Evolutionary conservation across 2,797 vertebrate genomes (phyloP).

Genomic region (Anas bernieri): DNA sequence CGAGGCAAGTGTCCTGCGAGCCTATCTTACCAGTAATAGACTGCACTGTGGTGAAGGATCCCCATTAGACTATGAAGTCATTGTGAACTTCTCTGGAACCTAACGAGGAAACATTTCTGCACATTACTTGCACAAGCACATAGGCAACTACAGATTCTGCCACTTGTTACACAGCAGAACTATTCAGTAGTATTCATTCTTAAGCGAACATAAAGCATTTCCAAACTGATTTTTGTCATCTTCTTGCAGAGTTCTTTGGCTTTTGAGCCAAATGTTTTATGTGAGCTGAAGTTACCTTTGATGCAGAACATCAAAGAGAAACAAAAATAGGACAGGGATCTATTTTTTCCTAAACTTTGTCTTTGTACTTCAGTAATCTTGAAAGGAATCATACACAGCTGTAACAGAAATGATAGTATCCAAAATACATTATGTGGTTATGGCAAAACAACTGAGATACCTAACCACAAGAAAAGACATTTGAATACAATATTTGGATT

Average conservation of each 20-base stretch:
- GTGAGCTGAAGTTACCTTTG: neutral
- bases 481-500: neutral
- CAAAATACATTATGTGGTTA: neutral
- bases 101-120: neutral
- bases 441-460: neutral
- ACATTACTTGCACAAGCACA: fast-evolving
- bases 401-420: neutral
- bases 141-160: neutral
- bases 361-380: neutral
- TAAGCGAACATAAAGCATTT: neutral
- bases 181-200: neutral
- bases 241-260: neutral
- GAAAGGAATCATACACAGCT: neutral
- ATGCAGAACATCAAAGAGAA: neutral
- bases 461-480: neutral
- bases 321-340: neutral
- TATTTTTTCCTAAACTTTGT: neutral
- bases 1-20: neutral
- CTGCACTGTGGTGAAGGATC: neutral
- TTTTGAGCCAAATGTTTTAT: neutral
- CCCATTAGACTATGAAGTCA: neutral
- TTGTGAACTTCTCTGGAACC: neutral
- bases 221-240: neutral
- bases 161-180: neutral
- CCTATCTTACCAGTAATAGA: neutral